Conservation (phyloP, 2,888 invertebrate species). For the Steromphala cineraria region DNA sequence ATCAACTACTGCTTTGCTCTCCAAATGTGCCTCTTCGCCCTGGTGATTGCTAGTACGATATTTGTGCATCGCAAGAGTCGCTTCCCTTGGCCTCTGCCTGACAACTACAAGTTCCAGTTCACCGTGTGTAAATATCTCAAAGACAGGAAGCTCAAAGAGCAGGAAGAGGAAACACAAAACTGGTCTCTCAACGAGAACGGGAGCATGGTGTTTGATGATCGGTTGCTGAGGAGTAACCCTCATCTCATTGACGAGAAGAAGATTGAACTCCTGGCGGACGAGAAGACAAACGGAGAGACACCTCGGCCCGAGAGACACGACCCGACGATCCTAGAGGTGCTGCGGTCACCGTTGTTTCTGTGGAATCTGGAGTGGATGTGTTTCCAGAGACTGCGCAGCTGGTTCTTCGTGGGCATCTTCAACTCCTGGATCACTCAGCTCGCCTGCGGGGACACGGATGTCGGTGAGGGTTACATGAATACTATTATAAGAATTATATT, state of each 20-base stretch:
- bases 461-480: conserved; percentile 12
- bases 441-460: conserved; percentile 37
- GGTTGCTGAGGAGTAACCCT: background rate
- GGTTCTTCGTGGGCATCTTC: conserved; percentile 51
- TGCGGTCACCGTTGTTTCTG: conserved; percentile 36
- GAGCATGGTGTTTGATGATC: background rate
- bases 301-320: background rate
- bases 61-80: conserved; percentile 34
- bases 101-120: conserved; percentile 24
- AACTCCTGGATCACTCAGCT: conserved; percentile 44
- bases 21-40: conserved; percentile 31
- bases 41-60: conserved; percentile 40
- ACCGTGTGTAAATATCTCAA: conserved; percentile 18
- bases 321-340: conserved; percentile 22
- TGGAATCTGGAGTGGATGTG: conserved; percentile 47
- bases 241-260: background rate
- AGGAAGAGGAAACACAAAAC: background rate
- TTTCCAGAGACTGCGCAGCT: conserved; percentile 43
- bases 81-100: conserved; percentile 41
- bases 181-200: background rate
- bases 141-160: background rate
- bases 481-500: too few species aligned
- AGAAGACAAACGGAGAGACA: background rate
- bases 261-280: background rate
- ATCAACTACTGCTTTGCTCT: conserved; percentile 37